Base-by-base conservation (phyloP, 2,797 vertebrate species). In the Muscicapa striata region DNA sequence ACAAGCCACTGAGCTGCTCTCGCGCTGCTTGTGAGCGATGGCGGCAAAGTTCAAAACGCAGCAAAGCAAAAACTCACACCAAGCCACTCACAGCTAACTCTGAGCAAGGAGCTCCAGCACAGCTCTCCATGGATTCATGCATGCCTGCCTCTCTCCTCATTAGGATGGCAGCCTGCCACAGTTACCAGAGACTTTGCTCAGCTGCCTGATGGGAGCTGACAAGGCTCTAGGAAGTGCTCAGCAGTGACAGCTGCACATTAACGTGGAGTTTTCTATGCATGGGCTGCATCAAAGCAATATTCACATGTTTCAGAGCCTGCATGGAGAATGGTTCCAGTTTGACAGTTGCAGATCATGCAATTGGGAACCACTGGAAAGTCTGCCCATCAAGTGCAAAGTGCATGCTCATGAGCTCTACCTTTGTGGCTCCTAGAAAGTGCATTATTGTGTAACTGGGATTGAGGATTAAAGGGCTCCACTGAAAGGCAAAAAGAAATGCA, bases 371-470 rank as follows among this genome's bases (percentile, higher is more conserved):
- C 34, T 91, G 5, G 52, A 24, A 66, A 94, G 61, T 58, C 80
- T 84, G 51, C 67, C 93, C 81, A 93, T 95, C 79, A 84, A 95
- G 86, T 86, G 91, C 76, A 85, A 91, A 90, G 84, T 77, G 80
- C 97, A 99, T 98, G 98, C 98, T 97, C 89, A 97, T 84, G 98
- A 96, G 97, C 93, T 98, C 98, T 99, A 99, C 99, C 99, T 99
- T 99, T 95, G 99, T 99, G 97, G 99, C 98, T 98, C 99, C 99
- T 98, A 99, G 98, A 98, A 99, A 99, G 98, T 99, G 99, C 98
- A 99, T 99, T 98, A 99, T 99, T 97, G 99, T 99, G 98, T 99
- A 99, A 98, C 99, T 99, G 98, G 99, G 99, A 96, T 99, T 99
- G 98, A 99, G 99, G 98, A 99, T 99, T 99, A 99, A 98, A 97